A percentile compares a stretch with the other conserved stretches of the same genome.
phyloP scores from a whole-genome alignment of 2,888 invertebrate genomes.

The Rotaria magnacalcarata region DNA sequence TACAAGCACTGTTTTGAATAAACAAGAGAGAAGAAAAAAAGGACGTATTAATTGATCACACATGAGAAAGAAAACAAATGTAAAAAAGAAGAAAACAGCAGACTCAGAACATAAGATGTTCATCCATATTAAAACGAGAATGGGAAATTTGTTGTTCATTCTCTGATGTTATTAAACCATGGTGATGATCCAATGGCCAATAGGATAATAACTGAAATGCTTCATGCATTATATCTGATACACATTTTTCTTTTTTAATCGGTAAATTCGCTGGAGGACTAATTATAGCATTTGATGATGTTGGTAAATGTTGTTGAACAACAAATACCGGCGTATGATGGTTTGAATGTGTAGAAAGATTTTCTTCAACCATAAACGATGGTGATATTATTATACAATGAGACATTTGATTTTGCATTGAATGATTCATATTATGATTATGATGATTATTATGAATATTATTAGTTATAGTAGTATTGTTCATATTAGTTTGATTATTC shows the following conservation, averaged over 20 bases:
- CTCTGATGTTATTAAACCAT: background rate
- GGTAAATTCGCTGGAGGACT: background rate
- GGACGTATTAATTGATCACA: slow-evolving; percentile 7
- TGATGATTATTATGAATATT: background rate
- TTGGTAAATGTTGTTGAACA: slow-evolving; percentile 2
- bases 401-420: slow-evolving; percentile 18
- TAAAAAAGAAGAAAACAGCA: background rate
- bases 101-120: slow-evolving; percentile 18
- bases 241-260: background rate
- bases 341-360: background rate
- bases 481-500: background rate
- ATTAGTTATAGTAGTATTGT: too few relatives aligned
- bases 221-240: slow-evolving; percentile 30
- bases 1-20: slow-evolving; percentile 11
- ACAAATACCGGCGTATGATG: slow-evolving; percentile 1
- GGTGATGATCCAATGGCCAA: background rate
- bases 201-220: slow-evolving; percentile 18
- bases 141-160: background rate
- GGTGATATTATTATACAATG: slow-evolving; percentile 34
- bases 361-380: slow-evolving; percentile 5
- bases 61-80: background rate
- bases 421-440: background rate
- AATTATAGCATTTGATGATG: background rate
- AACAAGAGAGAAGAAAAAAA: background rate
- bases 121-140: slow-evolving; percentile 5